Conservation (phyloP, 2,113 vertebrate species). For the Genyomyrus donnyi region DNA sequence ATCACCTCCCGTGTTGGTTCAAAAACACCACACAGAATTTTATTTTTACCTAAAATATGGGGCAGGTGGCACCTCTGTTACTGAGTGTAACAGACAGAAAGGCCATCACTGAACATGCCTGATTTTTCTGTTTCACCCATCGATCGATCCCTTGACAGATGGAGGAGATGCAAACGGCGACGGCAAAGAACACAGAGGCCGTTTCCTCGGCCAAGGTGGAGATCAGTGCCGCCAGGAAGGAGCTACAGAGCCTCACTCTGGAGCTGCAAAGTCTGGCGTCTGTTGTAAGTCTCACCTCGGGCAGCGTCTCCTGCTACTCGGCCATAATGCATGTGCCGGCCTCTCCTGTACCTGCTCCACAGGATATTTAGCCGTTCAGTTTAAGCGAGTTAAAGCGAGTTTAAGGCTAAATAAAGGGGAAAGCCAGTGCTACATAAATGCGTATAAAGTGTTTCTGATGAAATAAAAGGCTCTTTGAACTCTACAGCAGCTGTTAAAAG, state of each 20-base stretch:
- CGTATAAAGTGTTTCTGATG: neutral
- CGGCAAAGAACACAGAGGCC: conserved; percentile 45
- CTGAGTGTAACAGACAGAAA: neutral
- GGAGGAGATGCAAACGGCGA: conserved; percentile 46
- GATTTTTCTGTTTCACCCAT: neutral
- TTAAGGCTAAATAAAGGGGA: neutral
- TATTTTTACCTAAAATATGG: neutral
- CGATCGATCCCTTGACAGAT: conserved; percentile 30
- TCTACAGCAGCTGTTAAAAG: neutral
- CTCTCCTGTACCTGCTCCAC: neutral
- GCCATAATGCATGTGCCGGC: too few relatives aligned
- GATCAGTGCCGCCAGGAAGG: conserved; percentile 39
- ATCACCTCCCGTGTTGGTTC: neutral
- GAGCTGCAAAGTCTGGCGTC: conserved; percentile 46
- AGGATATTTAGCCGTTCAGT: neutral
- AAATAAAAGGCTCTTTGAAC: neutral
- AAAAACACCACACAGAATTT: too few relatives aligned
- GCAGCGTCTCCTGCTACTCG: neutral
- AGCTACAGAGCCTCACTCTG: conserved; percentile 39
- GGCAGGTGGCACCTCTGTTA: neutral
- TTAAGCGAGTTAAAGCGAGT: neutral
- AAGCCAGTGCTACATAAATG: neutral
- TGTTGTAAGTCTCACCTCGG: conserved; percentile 29
- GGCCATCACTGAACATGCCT: neutral
- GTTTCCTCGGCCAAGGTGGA: conserved; percentile 41